Conservation (phyloP, 2,797 vertebrate species). For the Sebastes minor region DNA sequence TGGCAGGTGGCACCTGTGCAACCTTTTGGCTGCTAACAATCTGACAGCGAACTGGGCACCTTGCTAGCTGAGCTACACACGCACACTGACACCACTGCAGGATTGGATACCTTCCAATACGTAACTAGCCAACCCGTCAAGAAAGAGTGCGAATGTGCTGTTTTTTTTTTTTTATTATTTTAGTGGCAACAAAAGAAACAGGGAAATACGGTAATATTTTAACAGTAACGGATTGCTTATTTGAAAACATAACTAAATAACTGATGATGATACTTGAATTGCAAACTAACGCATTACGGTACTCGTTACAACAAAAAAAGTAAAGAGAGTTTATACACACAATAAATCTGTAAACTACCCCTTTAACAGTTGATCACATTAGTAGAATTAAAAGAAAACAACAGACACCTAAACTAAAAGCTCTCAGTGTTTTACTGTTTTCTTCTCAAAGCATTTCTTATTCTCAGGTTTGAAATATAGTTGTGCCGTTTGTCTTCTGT, state of each 20-base stretch:
- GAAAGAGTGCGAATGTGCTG: not conserved
- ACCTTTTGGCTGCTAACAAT: not conserved
- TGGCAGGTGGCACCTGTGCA: not conserved
- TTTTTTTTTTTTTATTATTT: no score
- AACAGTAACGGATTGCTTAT: not conserved
- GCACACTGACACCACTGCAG: no score
- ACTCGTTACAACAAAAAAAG: not conserved
- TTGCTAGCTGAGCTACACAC: not conserved
- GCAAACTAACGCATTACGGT: no score
- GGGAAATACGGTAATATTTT: not conserved
- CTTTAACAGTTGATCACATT: not conserved
- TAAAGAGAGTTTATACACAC: not conserved
- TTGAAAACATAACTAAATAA: not conserved
- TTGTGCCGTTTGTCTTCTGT: constrained; percentile 46
- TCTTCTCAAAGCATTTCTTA: constrained; percentile 37
- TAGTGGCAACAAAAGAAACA: no score
- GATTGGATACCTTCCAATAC: no score
- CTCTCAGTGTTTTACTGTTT: constrained; percentile 39
- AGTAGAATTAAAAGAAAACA: constrained; percentile 18
- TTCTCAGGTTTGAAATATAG: constrained; percentile 55
- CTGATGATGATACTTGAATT: not conserved
- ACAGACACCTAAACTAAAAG: constrained; percentile 17
- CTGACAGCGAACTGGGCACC: not conserved
- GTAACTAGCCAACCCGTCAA: not conserved
- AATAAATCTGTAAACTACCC: constrained; percentile 8